Percentiles rank a stretch among this genome's conserved stretches.
Evolutionary conservation across 2,113 vertebrate species (phyloP).

Genomic region (Anolis sagrei): DNA sequence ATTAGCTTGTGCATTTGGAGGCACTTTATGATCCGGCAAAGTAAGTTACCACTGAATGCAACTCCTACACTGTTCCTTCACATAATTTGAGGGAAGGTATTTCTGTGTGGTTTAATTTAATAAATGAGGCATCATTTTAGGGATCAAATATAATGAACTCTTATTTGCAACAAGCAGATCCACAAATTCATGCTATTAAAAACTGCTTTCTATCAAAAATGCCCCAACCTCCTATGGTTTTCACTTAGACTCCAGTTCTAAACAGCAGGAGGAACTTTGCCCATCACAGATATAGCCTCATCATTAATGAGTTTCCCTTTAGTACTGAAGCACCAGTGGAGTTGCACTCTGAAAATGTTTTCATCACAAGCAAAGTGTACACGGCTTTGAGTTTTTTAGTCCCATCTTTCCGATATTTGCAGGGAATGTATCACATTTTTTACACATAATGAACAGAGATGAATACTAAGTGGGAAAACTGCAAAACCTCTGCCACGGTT

Average conservation of each 20-base stretch:
- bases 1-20: not conserved
- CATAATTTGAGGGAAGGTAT: conserved; percentile 46
- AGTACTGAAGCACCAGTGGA: conserved; percentile 55
- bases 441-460: conserved; percentile 61
- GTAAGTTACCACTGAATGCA: not conserved
- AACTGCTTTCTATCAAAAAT: conserved; percentile 72
- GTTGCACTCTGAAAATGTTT: conserved; percentile 45
- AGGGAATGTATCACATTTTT: conserved; percentile 52
- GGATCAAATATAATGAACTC: conserved; percentile 71
- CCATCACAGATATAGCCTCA: conserved; percentile 59
- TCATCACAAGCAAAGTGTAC: conserved; percentile 60
- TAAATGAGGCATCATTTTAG: conserved; percentile 74
- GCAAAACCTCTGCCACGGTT: conserved; percentile 21
- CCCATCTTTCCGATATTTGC: conserved; percentile 47
- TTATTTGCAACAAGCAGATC: conserved; percentile 73
- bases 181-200: conserved; percentile 76
- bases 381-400: conserved; percentile 34
- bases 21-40: not conserved
- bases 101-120: conserved; percentile 71
- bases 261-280: conserved; percentile 65
- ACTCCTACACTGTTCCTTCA: conserved; percentile 41
- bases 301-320: conserved; percentile 65
- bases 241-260: conserved; percentile 63
- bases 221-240: conserved; percentile 64
- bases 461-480: conserved; percentile 40